phyloP scores from a whole-genome alignment of 1,140 invertebrate genomes.

The Drosophila sulfurigaster region DNA sequence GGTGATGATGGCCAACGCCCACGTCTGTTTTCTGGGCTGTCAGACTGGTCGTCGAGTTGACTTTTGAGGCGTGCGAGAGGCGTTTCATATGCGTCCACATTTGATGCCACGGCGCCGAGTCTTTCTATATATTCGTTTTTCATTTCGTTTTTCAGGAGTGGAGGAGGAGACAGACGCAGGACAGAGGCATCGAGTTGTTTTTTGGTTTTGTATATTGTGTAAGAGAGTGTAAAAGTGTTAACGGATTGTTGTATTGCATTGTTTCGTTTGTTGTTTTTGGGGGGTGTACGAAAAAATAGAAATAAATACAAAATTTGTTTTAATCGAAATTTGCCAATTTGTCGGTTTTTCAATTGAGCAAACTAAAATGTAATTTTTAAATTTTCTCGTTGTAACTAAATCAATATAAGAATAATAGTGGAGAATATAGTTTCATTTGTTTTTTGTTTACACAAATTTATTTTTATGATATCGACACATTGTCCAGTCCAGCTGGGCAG shows the following conservation, averaged over 20 bases:
- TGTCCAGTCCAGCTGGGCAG: background rate
- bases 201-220: conserved; percentile 44
- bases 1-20: conserved; percentile 65
- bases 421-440: background rate
- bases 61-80: conserved; percentile 83
- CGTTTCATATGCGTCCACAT: conserved; percentile 84
- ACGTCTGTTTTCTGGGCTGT: conserved; percentile 81
- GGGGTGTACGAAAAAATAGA: conserved; percentile 73
- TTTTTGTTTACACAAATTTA: background rate
- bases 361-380: conserved; percentile 48
- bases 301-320: conserved; percentile 72
- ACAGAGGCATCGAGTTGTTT: conserved; percentile 33
- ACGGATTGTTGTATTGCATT: conserved; percentile 31
- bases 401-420: conserved; percentile 2
- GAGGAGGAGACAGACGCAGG: conserved; percentile 28
- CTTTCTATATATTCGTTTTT: conserved; percentile 67
- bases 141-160: conserved; percentile 20
- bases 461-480: conserved; percentile 14
- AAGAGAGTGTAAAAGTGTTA: conserved; percentile 21
- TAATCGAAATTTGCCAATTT: conserved; percentile 66
- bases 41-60: conserved; percentile 81
- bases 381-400: background rate
- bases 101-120: conserved; percentile 81
- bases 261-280: conserved; percentile 32
- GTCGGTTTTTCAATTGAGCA: conserved; percentile 33